A percentile compares a stretch with the other conserved stretches of the same genome.
Evolutionary conservation across 2,888 invertebrate species (phyloP).

Genomic region (Hirtodrosophila alboralis): DNA sequence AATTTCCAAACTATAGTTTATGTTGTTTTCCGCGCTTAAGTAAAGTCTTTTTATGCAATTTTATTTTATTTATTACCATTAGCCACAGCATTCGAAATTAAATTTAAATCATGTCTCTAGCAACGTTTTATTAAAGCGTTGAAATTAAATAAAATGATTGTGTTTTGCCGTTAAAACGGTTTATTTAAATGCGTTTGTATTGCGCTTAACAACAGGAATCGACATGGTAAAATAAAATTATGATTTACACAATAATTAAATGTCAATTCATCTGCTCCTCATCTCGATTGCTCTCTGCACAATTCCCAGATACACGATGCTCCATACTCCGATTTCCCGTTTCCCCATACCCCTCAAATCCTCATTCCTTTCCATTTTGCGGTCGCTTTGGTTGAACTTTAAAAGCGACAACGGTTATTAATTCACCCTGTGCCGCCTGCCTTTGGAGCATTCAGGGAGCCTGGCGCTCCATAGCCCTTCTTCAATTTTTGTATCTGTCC

Average conservation of each 20-base stretch:
- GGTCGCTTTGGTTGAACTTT: conserved; percentile 45
- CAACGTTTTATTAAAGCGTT: conserved; percentile 39
- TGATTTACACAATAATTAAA: conserved; percentile 75
- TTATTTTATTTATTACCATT: neutral
- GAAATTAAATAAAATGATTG: conserved; percentile 47
- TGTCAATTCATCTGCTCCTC: conserved; percentile 68
- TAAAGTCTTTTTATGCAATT: no score
- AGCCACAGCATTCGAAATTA: conserved; percentile 8
- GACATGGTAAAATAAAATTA: conserved; percentile 48
- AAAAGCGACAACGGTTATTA: conserved; percentile 67
- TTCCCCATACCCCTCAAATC: conserved; percentile 4
- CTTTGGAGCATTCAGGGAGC: conserved; percentile 20
- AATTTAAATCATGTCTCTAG: conserved; percentile 48
- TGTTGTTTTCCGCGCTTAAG: no score
- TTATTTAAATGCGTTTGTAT: conserved; percentile 53
- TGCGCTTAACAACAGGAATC: conserved; percentile 26
- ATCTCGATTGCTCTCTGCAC: conserved; percentile 24
- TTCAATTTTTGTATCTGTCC: conserved; percentile 33
- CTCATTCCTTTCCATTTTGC: conserved; percentile 16
- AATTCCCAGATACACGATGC: no score
- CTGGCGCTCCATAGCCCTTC: conserved; percentile 40
- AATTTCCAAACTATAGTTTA: no score
- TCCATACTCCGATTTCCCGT: no score
- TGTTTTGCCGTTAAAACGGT: conserved; percentile 52
- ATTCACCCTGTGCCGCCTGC: conserved; percentile 60